Base-by-base conservation (phyloP, 2,113 vertebrate species). In the Oreocharis arfaki region DNA sequence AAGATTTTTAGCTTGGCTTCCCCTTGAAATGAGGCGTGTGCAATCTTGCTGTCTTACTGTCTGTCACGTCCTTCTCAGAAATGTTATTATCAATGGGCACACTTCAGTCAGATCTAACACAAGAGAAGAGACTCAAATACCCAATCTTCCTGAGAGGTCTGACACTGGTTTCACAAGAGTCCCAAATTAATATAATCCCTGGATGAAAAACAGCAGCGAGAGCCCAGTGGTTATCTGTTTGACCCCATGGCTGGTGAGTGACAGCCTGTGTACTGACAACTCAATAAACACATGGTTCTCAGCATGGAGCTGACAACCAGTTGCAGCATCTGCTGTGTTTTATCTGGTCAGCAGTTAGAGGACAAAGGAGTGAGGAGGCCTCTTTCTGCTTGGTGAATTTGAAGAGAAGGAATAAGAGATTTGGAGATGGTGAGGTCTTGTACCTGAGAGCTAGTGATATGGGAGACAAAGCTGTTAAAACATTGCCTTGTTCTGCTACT, bases 1-100 rank as follows among this genome's bases (percentile, higher is more conserved):
- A 39, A 69, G 63, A 68, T 79, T 91, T 95, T 84, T 94, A 93
- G 32, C 67, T 67, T 86, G 37, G 22, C 70, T 94, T 95, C n/a
- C 50, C 47, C 55, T 83, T 87, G 90, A 77, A 95, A 93, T 57
- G 59, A 86, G 18, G 37, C 1, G 0, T 50, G 32, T 42, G 59
- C 3, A 3, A 49, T 90, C 50, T 67, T 46, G 53, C 32, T 84
- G 65, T 79, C 28, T 76, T n/a, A 30, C 26, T 64, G 6, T 56
- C 59, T 76, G 85, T 80, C 75, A 76, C 0, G 0, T 83, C 37
- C 63, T 79, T 83, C 61, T 92, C 76, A 73, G 79, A 57, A 75
- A 65, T 77, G 22, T 68, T 85, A 16, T 35, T 93, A 13, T 61
- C 55, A 55, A 27, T n/a, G 53, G 52, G 17, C 26, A 15, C 86